Evolutionary conservation across 2,888 invertebrate species (phyloP).

Genomic region (Panzeria rudis): DNA sequence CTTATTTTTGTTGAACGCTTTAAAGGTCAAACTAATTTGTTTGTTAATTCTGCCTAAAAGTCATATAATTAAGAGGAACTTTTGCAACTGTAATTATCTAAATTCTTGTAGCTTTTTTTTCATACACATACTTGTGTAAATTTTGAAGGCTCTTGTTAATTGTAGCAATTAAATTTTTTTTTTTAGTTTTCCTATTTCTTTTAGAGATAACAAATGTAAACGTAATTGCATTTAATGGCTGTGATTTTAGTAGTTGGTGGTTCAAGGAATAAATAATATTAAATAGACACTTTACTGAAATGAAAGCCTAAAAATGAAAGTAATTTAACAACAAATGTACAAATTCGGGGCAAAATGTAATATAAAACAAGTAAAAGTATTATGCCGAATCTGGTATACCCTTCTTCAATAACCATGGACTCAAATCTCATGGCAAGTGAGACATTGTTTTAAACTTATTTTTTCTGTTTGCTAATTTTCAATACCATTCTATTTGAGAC

Average conservation of each 20-base stretch:
- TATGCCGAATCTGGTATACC: no score
- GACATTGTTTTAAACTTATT: no score
- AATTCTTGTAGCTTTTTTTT: not conserved
- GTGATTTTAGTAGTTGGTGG: not conserved
- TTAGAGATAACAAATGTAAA: slow-evolving; percentile 14
- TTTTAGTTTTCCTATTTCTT: not conserved
- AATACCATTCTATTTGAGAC: no score
- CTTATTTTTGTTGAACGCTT: not conserved
- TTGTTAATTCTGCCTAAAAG: slow-evolving; percentile 22
- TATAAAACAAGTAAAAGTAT: no score
- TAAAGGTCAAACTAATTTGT: slow-evolving; percentile 41
- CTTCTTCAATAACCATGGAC: no score
- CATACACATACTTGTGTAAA: not conserved
- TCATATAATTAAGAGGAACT: slow-evolving; percentile 41
- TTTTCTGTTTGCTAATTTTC: no score
- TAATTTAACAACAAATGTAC: not conserved
- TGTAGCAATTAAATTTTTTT: slow-evolving; percentile 45
- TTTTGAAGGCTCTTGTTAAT: slow-evolving; percentile 34
- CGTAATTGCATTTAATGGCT: slow-evolving; percentile 41
- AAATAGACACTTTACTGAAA: not conserved
- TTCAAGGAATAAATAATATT: no score
- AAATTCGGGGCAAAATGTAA: not conserved
- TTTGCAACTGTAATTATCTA: slow-evolving; percentile 43
- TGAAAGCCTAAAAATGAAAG: not conserved
- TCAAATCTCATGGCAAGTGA: no score